Evolutionary conservation across 1,140 invertebrate genomes (phyloP), one percentile per base, ranked within the genome.

Genomic region (Antheraea mylitta): DNA sequence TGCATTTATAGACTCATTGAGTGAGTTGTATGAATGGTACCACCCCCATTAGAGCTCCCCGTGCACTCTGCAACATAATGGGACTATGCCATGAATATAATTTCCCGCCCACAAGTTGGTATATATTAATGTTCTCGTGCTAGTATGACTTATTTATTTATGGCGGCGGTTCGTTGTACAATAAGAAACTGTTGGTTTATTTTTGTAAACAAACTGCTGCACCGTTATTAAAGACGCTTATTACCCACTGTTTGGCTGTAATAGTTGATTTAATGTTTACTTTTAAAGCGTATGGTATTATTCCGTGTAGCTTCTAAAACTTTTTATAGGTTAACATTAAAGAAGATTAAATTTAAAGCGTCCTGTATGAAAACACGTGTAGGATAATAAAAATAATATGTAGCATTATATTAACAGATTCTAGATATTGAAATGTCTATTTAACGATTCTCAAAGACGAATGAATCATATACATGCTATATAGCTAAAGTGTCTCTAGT

Each of bases 1-100:
- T 77, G 68, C 66, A 36, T 73, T 75, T 74, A 75, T 80, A 66
- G 65, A 63, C 66, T 73, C 72, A 76, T 80, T 80, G 70, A 77
- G 58, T 42, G 38, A 18, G 11, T 11, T 66, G 16, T 45, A 74
- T 80, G 78, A 80, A 80, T 76, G 75, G 69, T 18, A 38, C 18
- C 67, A 63, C 66, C 71, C 67, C 61, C 67, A 58, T 53, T 53
- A 6, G 11, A 53, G 64, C 69, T 48, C 66, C 45, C 22, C 63
- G 36, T 36, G 58, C 58, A 22, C 70, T 58, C 63, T 22, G n/a
- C 45, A 62, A 48, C 64, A 71, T 64, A 76, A 67, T 75, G 71
- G 74, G 63, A 66, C 66, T 66, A 64, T 59, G 64, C 66, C 45
- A 30, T 64, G 64, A 67, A 73, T 69, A 69, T 70, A 69, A 68